phyloP scores from a whole-genome alignment of 2,113 vertebrate genomes.

The Puffinus mauretanicus region DNA sequence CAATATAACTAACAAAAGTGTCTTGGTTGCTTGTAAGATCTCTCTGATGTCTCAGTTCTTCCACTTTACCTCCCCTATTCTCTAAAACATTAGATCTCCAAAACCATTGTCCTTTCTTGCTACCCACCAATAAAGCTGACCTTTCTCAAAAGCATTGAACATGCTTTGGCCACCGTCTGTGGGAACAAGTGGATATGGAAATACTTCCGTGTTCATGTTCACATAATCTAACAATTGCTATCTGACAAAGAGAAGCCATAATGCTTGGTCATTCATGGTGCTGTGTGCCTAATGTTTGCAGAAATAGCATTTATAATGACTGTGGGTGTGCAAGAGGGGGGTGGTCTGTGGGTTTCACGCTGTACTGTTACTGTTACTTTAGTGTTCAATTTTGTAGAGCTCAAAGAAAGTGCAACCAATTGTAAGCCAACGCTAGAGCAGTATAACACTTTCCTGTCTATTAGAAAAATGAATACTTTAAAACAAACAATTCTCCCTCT shows the following conservation, averaged over 20 bases:
- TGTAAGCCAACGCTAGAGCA: background rate
- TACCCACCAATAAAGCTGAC: background rate
- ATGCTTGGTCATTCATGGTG: background rate
- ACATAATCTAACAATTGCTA: background rate
- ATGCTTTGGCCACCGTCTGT: background rate
- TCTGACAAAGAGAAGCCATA: background rate
- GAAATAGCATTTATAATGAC: background rate
- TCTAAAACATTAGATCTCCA: background rate
- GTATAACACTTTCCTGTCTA: background rate
- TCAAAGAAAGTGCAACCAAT: background rate
- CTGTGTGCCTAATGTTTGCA: background rate
- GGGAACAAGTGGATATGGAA: background rate
- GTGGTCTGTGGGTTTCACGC: background rate
- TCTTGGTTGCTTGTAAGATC: background rate
- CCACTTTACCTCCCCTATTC: background rate
- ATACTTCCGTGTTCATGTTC: background rate
- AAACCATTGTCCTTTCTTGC: background rate
- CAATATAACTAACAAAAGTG: constrained; percentile 18
- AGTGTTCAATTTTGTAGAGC: background rate
- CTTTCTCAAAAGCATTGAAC: background rate
- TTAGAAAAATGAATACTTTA: background rate
- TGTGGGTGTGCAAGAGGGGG: background rate
- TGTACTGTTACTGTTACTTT: background rate
- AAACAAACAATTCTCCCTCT: background rate
- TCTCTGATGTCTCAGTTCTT: background rate